phyloP scores from a whole-genome alignment of 1,140 invertebrate genomes.

The Notospermus geniculatus region DNA sequence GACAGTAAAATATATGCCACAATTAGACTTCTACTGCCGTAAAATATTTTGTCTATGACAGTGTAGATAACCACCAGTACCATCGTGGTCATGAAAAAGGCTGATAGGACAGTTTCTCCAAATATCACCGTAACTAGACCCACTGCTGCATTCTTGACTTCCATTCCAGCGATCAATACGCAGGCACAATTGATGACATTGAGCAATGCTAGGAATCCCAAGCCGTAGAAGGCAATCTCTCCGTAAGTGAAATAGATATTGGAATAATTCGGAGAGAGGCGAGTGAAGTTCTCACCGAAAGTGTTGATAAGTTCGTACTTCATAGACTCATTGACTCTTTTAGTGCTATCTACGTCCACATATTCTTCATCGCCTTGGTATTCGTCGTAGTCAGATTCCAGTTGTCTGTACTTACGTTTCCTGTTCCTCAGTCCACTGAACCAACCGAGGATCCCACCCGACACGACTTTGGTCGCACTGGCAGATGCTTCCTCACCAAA shows the following conservation, averaged over 20 bases:
- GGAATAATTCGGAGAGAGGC: background rate
- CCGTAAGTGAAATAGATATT: background rate
- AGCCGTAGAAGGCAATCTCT: slow-evolving; percentile 2
- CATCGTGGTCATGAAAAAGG: background rate
- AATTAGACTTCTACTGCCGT: background rate
- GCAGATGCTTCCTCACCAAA: too few relatives aligned
- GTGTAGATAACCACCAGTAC: background rate
- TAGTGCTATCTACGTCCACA: too few relatives aligned
- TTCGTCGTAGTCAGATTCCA: too few relatives aligned
- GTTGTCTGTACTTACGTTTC: too few relatives aligned
- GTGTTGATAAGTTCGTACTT: slow-evolving; percentile 3
- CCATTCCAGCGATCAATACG: background rate
- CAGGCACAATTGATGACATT: background rate
- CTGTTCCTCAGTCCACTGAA: too few relatives aligned
- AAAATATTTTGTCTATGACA: background rate
- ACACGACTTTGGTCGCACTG: too few relatives aligned
- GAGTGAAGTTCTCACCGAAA: background rate
- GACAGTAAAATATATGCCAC: background rate
- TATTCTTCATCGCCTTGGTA: too few relatives aligned
- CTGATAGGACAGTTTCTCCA: background rate
- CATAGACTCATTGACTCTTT: background rate
- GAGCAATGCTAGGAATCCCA: background rate
- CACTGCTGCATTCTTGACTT: background rate
- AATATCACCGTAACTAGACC: background rate
- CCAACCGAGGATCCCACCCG: too few relatives aligned